Conservation (phyloP, 2,797 vertebrate species). For the Moxostoma hubbsi region DNA sequence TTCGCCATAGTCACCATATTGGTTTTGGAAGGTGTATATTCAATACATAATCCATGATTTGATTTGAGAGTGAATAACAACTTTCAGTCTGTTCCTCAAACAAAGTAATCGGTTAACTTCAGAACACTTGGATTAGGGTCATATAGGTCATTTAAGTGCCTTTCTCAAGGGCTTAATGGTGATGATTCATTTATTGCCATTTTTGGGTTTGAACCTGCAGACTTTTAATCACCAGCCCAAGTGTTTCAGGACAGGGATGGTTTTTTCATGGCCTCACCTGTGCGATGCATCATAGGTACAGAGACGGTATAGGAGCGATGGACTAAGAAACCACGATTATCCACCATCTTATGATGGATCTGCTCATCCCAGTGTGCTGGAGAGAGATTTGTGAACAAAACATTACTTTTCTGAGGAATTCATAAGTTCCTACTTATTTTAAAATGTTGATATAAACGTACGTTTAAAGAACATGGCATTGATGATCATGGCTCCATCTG, state of each 20-base stretch:
- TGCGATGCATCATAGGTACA: conserved; percentile 96
- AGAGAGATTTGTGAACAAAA: not conserved
- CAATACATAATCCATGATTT: no score
- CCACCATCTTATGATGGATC: conserved; percentile 96
- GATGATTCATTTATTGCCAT: no score
- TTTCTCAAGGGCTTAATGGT: no score
- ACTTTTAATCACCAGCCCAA: not conserved
- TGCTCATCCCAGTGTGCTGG: conserved; percentile 95
- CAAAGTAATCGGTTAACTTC: no score
- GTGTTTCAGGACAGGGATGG: not conserved
- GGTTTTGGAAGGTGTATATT: no score
- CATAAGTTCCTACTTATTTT: not conserved
- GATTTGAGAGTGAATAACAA: no score
- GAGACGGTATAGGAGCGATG: conserved; percentile 84
- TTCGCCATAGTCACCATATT: no score
- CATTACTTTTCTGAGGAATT: not conserved
- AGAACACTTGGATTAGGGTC: no score
- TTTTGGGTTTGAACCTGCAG: no score
- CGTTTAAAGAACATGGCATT: conserved; percentile 98
- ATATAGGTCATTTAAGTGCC: no score
- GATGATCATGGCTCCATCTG: conserved; percentile 91
- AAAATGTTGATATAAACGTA: conserved; percentile 70
- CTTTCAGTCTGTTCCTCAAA: no score
- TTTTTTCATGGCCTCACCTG: conserved; percentile 71
- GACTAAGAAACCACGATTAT: conserved; percentile 92